Conservation (phyloP, 2,797 vertebrate species). For the Spatula clypeata region DNA sequence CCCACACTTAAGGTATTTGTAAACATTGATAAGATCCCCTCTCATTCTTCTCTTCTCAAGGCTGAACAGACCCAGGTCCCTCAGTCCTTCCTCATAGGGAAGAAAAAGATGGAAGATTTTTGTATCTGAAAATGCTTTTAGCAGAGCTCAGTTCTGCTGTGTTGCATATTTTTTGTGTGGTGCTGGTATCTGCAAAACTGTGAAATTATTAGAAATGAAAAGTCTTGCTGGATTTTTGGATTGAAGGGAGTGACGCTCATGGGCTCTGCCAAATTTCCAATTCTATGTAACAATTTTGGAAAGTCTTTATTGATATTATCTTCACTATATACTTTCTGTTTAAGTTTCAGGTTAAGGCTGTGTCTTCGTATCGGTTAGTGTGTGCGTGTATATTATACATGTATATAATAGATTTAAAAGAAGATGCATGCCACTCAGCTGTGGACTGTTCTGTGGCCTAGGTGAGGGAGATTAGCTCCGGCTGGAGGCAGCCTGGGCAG, state of each 20-base stretch:
- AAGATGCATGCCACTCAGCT: neutral
- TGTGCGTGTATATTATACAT: too few relatives aligned
- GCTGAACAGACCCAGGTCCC: too few relatives aligned
- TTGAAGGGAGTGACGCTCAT: neutral
- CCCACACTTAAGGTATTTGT: too few relatives aligned
- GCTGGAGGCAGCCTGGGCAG: neutral
- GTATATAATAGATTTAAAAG: neutral
- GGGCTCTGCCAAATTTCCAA: too few relatives aligned
- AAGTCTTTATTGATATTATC: neutral
- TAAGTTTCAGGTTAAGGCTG: neutral
- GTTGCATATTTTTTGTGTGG: neutral
- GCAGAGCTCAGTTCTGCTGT: neutral
- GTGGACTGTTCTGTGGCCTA: neutral
- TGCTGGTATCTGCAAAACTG: neutral
- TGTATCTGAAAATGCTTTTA: neutral
- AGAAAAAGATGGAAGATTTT: too few relatives aligned
- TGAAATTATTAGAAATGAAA: neutral
- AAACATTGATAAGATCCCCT: too few relatives aligned
- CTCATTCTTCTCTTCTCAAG: too few relatives aligned
- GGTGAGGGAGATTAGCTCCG: neutral
- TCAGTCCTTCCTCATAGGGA: too few relatives aligned
- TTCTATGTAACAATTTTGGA: neutral
- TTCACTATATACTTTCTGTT: neutral
- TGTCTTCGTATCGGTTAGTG: neutral
- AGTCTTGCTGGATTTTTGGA: neutral